Evolutionary conservation across 2,113 vertebrate genomes (phyloP), one percentile per base, ranked within the genome.

Genomic region (Callopanchax toddi): DNA sequence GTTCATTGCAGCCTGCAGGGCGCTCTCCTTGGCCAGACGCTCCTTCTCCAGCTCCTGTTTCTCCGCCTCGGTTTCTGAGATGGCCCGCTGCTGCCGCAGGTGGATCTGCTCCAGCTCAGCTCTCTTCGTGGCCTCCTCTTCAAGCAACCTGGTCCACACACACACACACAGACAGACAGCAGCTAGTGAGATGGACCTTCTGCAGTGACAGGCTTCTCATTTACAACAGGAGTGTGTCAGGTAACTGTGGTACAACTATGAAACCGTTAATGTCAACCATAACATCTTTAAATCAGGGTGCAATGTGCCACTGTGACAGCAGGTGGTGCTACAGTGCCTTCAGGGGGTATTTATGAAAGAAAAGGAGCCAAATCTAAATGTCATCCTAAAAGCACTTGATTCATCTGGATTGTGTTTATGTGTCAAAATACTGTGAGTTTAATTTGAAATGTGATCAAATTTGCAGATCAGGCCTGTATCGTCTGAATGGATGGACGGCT

Each of bases 21-120:
- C 96, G 2, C 0, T 82, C 20, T 99, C 97, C 67, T 99, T 98
- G 52, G 89, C 74, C 57, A 90, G 36, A 0, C 94, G 93, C 74
- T 96, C 90, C 32, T 90, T 93, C 89, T 98, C 93, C 87, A 99
- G 85, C 86, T 96, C 94, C 91, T 95, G 92, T 77, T 99, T 98
- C 91, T 99, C 96, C 0, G 96, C 96, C 79, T 96, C 94, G 0
- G 96, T 97, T 67, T 93, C 91, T 5, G 94, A 93, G 81, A 99
- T 96, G 75, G 95, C 88, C 69, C 90, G 91, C 81, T 97, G 95
- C 91, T 99, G 97, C 79, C 86, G 86, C 78, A 94, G 85, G 86
- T 98, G 96, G 89, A 96, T 93, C 84, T 93, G 89, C 78, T 99
- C 97, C 77, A 99, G 72, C 69, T 96, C 95, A 0, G 88, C 87